Conservation (phyloP, 2,113 vertebrate species). For the Mormoops blainvillei region DNA sequence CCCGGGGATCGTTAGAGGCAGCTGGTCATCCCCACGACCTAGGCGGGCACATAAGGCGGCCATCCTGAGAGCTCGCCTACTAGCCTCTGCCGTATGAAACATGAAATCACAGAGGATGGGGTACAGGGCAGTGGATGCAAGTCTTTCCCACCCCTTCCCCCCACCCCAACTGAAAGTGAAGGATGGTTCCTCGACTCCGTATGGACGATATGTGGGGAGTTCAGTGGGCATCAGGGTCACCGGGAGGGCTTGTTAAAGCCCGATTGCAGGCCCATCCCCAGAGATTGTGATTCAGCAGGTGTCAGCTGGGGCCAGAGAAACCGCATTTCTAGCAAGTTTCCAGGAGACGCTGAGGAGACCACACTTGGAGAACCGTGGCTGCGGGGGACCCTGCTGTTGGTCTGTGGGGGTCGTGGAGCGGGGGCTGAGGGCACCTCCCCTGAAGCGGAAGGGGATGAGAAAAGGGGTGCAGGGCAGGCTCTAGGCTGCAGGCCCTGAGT, state of each 20-base stretch:
- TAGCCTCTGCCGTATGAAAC: not conserved
- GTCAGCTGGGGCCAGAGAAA: not conserved
- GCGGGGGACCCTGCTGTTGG: not conserved
- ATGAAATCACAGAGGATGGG: not conserved
- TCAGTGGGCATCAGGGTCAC: fast-evolving
- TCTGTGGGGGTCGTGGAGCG: not conserved
- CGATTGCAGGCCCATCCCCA: not conserved
- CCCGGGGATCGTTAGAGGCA: not conserved
- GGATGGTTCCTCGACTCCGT: not conserved
- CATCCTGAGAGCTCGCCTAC: not conserved
- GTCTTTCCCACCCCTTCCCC: not conserved
- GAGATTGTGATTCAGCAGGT: not conserved
- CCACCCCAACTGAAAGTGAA: not conserved
- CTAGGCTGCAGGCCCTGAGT: not conserved
- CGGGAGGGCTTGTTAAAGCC: not conserved
- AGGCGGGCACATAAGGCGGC: fast-evolving
- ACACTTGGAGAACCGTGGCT: not conserved
- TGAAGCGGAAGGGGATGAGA: not conserved
- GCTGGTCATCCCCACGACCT: not conserved
- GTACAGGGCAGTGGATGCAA: not conserved
- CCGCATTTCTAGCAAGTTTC: not conserved
- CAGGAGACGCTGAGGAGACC: not conserved
- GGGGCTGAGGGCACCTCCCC: not conserved
- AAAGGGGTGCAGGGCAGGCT: fast-evolving
- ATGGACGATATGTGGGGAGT: not conserved